Base-by-base conservation (phyloP, 2,888 invertebrate species). In the Meiosimyza platycephala region DNA sequence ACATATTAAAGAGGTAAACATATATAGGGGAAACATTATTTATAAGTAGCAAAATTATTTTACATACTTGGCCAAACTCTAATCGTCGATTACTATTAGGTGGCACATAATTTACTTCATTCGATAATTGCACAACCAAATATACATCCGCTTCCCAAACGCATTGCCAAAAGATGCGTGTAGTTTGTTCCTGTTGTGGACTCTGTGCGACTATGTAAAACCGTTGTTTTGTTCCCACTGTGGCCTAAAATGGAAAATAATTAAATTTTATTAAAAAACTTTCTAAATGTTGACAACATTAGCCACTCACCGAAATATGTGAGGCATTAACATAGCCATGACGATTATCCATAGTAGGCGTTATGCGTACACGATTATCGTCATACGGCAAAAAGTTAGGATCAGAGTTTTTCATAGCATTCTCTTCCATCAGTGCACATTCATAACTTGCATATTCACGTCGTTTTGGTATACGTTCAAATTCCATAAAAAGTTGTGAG, bases 261-360 rank as follows among this genome's bases (percentile, higher is more conserved):
- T 55, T 9, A 28, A 6, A 13, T 28, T 9, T 40, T 16, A 13
- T 13, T 50, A 1, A 22, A 12, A 47, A 66, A 15, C 6, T 16
- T 6, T 51, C 48, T 12, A 16, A 54, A 13, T 16, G 1, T 7
- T n/a, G 22, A 55, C 33, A 2, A 40, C 9, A 55, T 11, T 64
- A 12, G 12, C 6, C 15, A 74, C 79, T 85, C 85, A 95, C 96
- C 80, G 94, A 94, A 75, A 97, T 92, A 82, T 96, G 94, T 3
- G 96, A 96, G 1, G 97, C 97, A 88, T 97, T 97, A 78, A 97
- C 94, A 82, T 97, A 98, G 15, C 97, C 97, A 82, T 91, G 91
- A 70, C 93, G 92, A 87, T 98, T 97, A 79, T 91, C 91, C 81
- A 93, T 92, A 12, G 93, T 91, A 7, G 96, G 94, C n/a, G 92